Base-by-base conservation (phyloP, 2,888 invertebrate species). In the Papilio demoleus region DNA sequence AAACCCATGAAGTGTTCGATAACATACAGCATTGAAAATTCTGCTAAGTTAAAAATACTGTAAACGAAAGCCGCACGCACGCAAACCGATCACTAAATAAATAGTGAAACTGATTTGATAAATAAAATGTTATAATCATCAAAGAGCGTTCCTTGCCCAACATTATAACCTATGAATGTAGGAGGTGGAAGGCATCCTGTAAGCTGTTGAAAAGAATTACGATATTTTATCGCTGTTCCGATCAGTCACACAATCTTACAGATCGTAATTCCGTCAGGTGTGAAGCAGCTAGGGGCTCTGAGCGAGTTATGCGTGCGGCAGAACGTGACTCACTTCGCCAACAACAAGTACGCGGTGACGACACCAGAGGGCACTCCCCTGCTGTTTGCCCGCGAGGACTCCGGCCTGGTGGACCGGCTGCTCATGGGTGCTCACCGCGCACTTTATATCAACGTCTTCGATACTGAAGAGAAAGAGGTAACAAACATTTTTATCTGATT, bases 381-480 rank as follows among this genome's bases (percentile, higher is more conserved):
- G 47, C 69, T 85, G 34, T 75, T 75, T 64, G 85, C 83, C 0
- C 78, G 79, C 63, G 84, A 86, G 70, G 74, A 79, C 68, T 75
- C 79, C n/a, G 75, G 77, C 11, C 72, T 79, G 19, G 65, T 82
- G 14, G 74, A 79, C 64, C 70, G 73, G 14, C 69, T 83, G 71
- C 73, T 84, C 65, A 76, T 73, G 1, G 84, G 82, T 5, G 79
- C 76, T 68, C 74, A 73, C 42, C 72, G 86, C 11, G 72, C 79
- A 4, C 83, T 86, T 70, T 70, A 83, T 36, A 83, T 86, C 31
- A 81, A 81, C 50, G 72, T 86, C 9, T 78, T 74, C 24, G 84
- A 87, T 36, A 75, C 74, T 0, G 73, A 80, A 22, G 68, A 84
- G 50, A 73, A 72, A 19, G 79, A 80, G 77, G 86, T 86, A 22